phyloP scores from a whole-genome alignment of 2,888 invertebrate genomes.

The Gandaritis pyraliata region DNA sequence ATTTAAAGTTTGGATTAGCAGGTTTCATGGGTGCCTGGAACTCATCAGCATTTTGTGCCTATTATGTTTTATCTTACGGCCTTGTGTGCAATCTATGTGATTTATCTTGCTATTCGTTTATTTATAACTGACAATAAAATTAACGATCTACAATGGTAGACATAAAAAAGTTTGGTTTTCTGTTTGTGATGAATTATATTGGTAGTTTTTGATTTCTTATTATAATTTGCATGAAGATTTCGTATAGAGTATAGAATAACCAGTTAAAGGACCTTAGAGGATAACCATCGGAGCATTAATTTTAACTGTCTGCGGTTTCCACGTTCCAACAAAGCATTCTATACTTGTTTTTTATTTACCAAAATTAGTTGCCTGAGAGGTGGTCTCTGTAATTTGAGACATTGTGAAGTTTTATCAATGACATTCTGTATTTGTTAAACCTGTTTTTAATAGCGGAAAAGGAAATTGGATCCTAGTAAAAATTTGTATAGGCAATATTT shows the following conservation, averaged over 20 bases:
- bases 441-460: conserved; percentile 6
- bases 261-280: conserved; percentile 37
- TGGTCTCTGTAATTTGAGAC: conserved; percentile 12
- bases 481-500: not conserved
- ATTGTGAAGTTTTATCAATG: conserved; percentile 20
- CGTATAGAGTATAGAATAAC: no score
- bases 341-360: conserved; percentile 35
- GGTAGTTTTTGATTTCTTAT: conserved; percentile 41
- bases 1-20: conserved; percentile 22
- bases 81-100: conserved; percentile 49
- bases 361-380: conserved; percentile 16
- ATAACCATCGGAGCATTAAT: conserved; percentile 43
- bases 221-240: conserved; percentile 40
- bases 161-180: conserved; percentile 51
- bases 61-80: conserved; percentile 50
- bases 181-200: conserved; percentile 46
- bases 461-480: not conserved
- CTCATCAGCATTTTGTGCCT: conserved; percentile 44
- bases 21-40: conserved; percentile 43
- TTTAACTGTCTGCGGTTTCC: conserved; percentile 45
- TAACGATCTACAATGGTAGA: conserved; percentile 53
- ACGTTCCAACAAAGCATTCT: conserved; percentile 36
- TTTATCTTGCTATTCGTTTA: conserved; percentile 57
- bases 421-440: conserved; percentile 3
- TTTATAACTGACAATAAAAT: conserved; percentile 60